A percentile compares a stretch with the other conserved stretches of the same genome.
phyloP scores from a whole-genome alignment of 2,113 vertebrate genomes.

The Chinchilla lanigera region DNA sequence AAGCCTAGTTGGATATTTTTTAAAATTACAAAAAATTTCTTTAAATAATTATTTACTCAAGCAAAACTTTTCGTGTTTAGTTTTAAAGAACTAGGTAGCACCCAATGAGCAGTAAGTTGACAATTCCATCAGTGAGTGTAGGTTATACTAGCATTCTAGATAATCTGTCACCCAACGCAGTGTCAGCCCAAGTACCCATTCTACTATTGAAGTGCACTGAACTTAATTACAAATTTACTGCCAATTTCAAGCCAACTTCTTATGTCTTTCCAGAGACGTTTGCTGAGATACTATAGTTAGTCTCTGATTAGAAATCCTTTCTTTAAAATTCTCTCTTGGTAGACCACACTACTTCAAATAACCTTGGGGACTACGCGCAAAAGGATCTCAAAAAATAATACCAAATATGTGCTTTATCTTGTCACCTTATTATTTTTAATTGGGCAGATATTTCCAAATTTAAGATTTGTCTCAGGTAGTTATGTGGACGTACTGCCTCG shows the following conservation, averaged over 20 bases:
- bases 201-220: neutral
- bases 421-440: neutral
- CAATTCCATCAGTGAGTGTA: neutral
- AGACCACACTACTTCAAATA: neutral
- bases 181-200: neutral
- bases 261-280: neutral
- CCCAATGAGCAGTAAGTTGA: neutral
- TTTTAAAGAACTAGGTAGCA: slow-evolving; percentile 30
- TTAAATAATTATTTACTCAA: slow-evolving; percentile 25
- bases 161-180: neutral
- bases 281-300: neutral
- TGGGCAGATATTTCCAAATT: neutral
- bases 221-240: neutral
- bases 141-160: neutral
- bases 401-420: neutral
- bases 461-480: neutral
- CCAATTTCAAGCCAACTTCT: neutral
- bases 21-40: neutral
- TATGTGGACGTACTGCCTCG: neutral
- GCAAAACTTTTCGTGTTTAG: neutral
- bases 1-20: neutral
- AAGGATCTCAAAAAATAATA: slow-evolving; percentile 21
- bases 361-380: neutral
- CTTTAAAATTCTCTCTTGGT: neutral
- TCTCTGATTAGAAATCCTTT: neutral